Base-by-base conservation (phyloP, 2,888 invertebrate species). In the Acleris holmiana region DNA sequence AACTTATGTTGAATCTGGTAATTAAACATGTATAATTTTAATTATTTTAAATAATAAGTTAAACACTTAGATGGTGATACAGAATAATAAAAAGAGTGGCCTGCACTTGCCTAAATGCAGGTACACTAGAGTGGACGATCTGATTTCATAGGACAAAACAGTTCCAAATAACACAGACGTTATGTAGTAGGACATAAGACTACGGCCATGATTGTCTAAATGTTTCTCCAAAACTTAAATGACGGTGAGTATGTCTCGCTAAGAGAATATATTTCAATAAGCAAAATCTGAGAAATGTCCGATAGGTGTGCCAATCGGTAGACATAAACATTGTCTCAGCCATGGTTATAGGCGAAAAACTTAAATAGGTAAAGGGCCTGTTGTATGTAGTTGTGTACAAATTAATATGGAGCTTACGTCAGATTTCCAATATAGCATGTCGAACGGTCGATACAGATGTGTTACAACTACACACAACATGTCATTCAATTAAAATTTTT, bases 51-150 rank as follows among this genome's bases (percentile, higher is more conserved):
- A 23, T 53, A 53, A 47, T 48, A 35, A 29, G 35, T 48, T 49
- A 17, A 49, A 40, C 35, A 53, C 35, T 47, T 48, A 55, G 46
- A 23, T 55, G 19, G 41, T n/a, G 25, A 50, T 51, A 46, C 47
- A 56, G 58, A 41, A 53, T 21, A 19, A 8, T 47, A 15, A 19
- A 15, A 48, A 49, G 58, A 58, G 58, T 59, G 64, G 48, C 54
- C 64, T 53, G 19, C 29, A 54, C 63, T 57, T 57, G 57, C 46
- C 57, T 63, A 53, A 57, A 64, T 49, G 53, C 64, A 64, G 64
- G 64, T 59, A 64, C 64, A 59, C 53, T 63, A 53, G 57, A 58
- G 51, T 47, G 51, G 57, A 58, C 63, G 57, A 58, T 18, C 19
- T 21, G 15, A 19, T 7, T 40, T 2, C 54, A 40, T 58, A 40